Evolutionary conservation across 2,888 invertebrate species (phyloP), one percentile per base, ranked within the genome.

Genomic region (Trilocha varians): DNA sequence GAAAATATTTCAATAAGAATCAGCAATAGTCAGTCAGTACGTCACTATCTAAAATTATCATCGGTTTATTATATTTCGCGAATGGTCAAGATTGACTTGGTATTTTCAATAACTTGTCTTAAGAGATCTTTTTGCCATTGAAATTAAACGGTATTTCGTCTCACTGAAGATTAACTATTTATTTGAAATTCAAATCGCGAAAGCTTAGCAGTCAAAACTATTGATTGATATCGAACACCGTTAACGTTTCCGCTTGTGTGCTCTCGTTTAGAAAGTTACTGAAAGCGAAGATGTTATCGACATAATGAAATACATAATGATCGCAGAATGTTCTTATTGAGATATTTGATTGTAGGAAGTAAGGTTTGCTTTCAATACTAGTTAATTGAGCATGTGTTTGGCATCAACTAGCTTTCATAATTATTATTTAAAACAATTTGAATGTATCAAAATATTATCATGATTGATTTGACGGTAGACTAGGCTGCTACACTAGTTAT

Each of bases 1-100:
- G 54, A 51, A 56, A 52, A 61, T 66, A 58, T 69, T 73, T 69
- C 64, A 66, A 68, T 70, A 68, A 68, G 68, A 65, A 57, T 32
- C 4, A 4, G 13, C 18, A 25, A 25, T 25, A 25, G 8, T 2
- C 11, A 25, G 25, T 25, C 2, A 18, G 18, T 18, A 6, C n/a
- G n/a, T n/a, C n/a, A n/a, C n/a, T n/a, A n/a, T n/a, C n/a, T n/a
- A n/a, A n/a, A n/a, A n/a, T n/a, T n/a, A n/a, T n/a, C n/a, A n/a
- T n/a, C n/a, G n/a, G n/a, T n/a, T n/a, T n/a, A n/a, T n/a, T n/a
- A n/a, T n/a, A n/a, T n/a, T n/a, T n/a, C n/a, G n/a, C n/a, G n/a
- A n/a, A n/a, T n/a, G n/a, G n/a, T n/a, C n/a, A n/a, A n/a, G n/a
- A n/a, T n/a, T n/a, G n/a, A n/a, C n/a, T n/a, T n/a, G n/a, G n/a